Base-by-base conservation (phyloP, 2,888 invertebrate genomes). In the Panopea generosa region DNA sequence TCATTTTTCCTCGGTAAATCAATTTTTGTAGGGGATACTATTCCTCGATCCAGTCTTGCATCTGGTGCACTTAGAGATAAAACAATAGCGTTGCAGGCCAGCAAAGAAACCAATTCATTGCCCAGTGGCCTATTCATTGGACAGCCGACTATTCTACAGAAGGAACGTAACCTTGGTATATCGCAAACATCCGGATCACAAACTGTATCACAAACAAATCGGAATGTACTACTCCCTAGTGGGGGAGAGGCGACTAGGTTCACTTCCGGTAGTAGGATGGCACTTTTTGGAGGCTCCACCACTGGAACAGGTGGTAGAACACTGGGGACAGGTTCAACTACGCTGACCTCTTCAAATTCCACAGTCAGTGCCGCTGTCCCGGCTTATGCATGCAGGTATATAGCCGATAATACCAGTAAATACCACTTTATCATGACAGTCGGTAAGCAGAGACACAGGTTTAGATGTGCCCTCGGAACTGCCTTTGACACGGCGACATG, bases 391-490 rank as follows among this genome's bases (percentile, higher is more conserved):
- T 77, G 77, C 43, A 29, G 53, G 16, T 61, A 69, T 29, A 50
- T 40, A 18, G 49, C 61, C 0, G 80, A 80, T 45, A 73, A 70
- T 1, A 49, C 47, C 3, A 76, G 76, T 49, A 33, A 62, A 24
- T 56, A 69, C 14, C 66, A 73, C 52, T 80, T 80, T 40, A 57
- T 57, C n/a, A 49, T 65, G 38, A 57, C 49, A 45, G 38, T 55
- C 9, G 66, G 63, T 9, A 49, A 18, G 11, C 55, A 27, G 0
- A 47, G 59, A 52, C 55, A 72, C 27, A 50, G 73, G 20, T 61
- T 74, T 22, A 61, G 79, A 43, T 83, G 82, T 59, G 82, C 82
- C 1, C 53, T 79, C 3, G 82, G 82, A 20, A 83, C 79, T 1
- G 79, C 77, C 1, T 83, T 74, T 22, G 77, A 83, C 40, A 59